Conservation (phyloP, 2,797 vertebrate genomes). For the Masticophis lateralis region DNA sequence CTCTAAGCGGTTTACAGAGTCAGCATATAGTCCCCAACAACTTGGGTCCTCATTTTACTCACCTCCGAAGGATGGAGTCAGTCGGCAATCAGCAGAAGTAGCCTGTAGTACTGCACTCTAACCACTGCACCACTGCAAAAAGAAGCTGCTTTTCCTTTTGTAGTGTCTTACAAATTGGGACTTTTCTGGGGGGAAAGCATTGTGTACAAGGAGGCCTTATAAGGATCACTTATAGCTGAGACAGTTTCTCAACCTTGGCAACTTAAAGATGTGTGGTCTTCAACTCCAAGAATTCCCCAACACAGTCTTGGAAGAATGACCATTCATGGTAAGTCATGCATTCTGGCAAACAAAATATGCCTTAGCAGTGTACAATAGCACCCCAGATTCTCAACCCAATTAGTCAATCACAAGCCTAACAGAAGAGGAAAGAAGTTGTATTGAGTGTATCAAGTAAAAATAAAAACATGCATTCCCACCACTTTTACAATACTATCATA, state of each 20-base stretch:
- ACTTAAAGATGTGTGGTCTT: not conserved
- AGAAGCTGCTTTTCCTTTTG: not conserved
- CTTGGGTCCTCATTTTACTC: no score
- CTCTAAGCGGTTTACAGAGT: no score
- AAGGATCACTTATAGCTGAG: not conserved
- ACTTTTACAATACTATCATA: not conserved
- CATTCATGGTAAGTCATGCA: not conserved
- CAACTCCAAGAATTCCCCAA: not conserved
- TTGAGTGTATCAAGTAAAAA: not conserved
- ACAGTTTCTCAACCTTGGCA: not conserved
- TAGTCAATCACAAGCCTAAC: not conserved
- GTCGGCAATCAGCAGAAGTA: no score
- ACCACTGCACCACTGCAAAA: no score
- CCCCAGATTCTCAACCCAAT: not conserved
- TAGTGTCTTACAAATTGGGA: not conserved
- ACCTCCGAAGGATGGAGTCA: no score
- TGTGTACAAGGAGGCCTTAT: not conserved
- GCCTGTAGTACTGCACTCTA: no score
- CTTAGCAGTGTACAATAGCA: not conserved
- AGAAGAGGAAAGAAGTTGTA: not conserved
- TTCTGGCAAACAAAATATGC: not conserved
- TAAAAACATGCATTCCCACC: not conserved
- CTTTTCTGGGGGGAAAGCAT: not conserved
- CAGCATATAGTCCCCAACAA: no score
- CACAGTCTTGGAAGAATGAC: not conserved